Percentiles rank a stretch among this genome's conserved stretches.
These are phyloP conservation scores for Excalfactoria chinensis DNA, from an alignment of 2,113 vertebrate genomes.

Conservation along the genomic window DNA sequence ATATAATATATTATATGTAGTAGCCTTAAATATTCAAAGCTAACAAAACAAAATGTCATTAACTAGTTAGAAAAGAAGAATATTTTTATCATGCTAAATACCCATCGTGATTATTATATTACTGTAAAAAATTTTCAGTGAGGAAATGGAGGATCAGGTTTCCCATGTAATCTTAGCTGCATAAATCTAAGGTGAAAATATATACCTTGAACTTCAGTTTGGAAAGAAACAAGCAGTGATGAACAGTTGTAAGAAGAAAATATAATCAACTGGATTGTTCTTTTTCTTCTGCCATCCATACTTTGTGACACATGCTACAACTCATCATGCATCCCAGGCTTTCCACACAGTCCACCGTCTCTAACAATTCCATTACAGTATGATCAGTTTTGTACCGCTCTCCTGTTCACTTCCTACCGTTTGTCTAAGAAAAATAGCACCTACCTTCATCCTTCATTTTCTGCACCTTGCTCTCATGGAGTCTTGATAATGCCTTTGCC, in stretches of 20 bases:
- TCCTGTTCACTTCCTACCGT: background rate
- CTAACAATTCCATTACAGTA: background rate
- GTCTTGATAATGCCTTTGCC: background rate
- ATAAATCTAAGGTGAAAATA: background rate
- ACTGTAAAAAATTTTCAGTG: background rate
- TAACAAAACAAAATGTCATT: constrained; percentile 24
- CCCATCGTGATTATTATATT: background rate
- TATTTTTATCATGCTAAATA: constrained; percentile 39
- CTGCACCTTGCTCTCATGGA: background rate
- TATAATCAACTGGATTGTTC: background rate
- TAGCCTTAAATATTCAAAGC: constrained; percentile 48
- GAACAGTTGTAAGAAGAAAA: background rate
- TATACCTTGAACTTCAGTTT: background rate
- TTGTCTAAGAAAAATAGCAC: background rate
- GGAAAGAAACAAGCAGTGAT: background rate
- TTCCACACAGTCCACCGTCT: background rate
- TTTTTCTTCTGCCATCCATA: background rate
- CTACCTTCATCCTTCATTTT: background rate
- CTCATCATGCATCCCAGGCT: accelerated
- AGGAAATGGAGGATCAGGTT: background rate
- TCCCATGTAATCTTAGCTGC: background rate
- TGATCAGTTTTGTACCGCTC: background rate
- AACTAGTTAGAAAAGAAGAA: constrained; percentile 58
- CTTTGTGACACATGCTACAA: background rate
- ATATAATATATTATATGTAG: background rate